Evolutionary conservation across 2,113 vertebrate genomes (phyloP).

Genomic region (Irena cyanogastra): DNA sequence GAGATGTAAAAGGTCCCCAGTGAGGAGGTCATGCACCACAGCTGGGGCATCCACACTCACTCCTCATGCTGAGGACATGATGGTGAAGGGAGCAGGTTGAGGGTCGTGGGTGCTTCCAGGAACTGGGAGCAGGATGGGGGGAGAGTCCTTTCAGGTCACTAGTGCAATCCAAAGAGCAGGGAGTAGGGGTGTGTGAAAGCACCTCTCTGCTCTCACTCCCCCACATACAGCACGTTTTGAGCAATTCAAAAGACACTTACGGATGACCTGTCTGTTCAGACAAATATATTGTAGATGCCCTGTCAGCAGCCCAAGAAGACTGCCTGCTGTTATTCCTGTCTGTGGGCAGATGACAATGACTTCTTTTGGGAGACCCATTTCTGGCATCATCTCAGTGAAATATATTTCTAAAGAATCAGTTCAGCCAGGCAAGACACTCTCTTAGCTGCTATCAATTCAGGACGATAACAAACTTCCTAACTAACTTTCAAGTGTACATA

Average conservation of each 20-base stretch:
- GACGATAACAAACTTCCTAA: neutral
- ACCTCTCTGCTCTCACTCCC: neutral
- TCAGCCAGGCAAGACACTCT: neutral
- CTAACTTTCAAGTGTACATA: neutral
- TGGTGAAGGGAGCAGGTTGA: accelerated
- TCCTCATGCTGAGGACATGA: neutral
- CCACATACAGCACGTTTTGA: neutral
- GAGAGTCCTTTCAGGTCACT: neutral
- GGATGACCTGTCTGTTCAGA: neutral
- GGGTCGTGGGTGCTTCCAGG: neutral
- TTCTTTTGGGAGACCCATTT: neutral
- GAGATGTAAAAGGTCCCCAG: neutral
- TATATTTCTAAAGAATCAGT: neutral
- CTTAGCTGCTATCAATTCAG: neutral
- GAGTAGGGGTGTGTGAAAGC: neutral
- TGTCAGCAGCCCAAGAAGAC: neutral
- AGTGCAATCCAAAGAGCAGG: neutral
- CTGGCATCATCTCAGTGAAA: neutral
- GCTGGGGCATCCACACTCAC: neutral
- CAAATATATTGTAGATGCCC: neutral
- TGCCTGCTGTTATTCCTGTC: neutral
- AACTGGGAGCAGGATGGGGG: accelerated
- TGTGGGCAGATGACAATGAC: neutral
- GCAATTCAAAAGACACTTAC: neutral
- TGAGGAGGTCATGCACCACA: accelerated